Conservation (phyloP, 37 sponge, comb jelly and placozoan genomes). For the Beroe ovata region DNA sequence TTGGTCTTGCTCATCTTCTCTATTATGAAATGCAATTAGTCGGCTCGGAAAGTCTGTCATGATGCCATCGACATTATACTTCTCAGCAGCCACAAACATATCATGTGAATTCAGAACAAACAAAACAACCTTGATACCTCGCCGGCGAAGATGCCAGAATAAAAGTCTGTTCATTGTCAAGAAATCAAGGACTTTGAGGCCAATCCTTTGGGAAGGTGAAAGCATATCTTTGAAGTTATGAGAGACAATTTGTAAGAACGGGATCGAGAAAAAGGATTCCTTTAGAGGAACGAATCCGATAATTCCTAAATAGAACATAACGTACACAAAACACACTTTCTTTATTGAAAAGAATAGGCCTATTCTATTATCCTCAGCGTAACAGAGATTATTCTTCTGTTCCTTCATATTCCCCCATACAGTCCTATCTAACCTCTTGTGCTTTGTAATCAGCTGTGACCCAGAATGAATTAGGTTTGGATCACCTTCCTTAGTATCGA, state of each 20-base stretch:
- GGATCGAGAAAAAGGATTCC: neutral
- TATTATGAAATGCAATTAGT: neutral
- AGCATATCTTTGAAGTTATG: constrained; percentile 22
- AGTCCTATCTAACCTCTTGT: neutral
- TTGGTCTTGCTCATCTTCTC: no score
- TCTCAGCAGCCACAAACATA: neutral
- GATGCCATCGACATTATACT: constrained; percentile 42
- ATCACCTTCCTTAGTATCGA: constrained; percentile 43
- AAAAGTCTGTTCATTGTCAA: constrained; percentile 25
- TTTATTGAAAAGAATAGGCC: constrained; percentile 13
- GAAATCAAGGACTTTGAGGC: neutral
- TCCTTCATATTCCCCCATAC: constrained; percentile 53
- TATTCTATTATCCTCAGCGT: neutral
- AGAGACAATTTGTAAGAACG: neutral
- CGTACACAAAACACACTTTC: neutral
- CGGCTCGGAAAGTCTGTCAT: constrained; percentile 36
- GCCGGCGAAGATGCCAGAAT: constrained; percentile 16
- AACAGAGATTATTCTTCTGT: neutral
- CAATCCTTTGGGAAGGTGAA: neutral
- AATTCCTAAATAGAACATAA: constrained; percentile 5
- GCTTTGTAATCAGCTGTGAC: constrained; percentile 28
- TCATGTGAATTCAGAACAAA: constrained; percentile 20
- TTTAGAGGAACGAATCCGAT: constrained; percentile 26
- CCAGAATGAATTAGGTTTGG: neutral
- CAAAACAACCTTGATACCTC: constrained; percentile 36